Percentiles rank a stretch among this genome's conserved stretches.
These are phyloP conservation scores for Holothuria leucospilota DNA, from an alignment of 53 echinoderm and acorn worm genomes.

Conservation along the genomic window DNA sequence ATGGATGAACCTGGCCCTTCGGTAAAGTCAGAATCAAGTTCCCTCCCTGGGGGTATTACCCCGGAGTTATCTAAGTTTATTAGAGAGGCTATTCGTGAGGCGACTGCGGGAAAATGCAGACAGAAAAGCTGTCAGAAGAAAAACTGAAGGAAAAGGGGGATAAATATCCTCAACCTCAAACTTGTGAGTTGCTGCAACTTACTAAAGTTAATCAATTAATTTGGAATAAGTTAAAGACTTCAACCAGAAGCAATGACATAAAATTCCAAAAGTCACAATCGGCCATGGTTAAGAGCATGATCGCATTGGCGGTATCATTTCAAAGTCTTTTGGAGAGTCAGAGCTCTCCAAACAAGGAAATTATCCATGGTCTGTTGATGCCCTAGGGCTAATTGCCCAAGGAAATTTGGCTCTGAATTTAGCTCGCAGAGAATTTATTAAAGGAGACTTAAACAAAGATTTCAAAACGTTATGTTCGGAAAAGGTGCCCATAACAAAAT, in stretches of 20 bases:
- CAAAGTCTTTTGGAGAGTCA: not conserved
- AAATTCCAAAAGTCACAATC: not conserved
- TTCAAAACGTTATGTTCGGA: not conserved
- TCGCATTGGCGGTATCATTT: not conserved
- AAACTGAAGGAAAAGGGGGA: not conserved
- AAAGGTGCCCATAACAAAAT: not conserved
- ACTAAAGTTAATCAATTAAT: not conserved
- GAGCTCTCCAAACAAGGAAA: too few species aligned
- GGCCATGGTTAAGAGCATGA: not conserved
- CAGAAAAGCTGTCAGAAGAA: not conserved
- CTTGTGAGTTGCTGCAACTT: not conserved
- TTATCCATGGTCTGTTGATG: too few species aligned
- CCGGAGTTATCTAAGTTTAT: constrained; percentile 15
- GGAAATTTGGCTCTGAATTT: too few species aligned
- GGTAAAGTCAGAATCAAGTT: too few species aligned
- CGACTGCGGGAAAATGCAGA: not conserved
- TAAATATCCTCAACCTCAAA: not conserved
- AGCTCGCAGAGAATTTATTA: too few species aligned
- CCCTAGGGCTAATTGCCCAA: too few species aligned
- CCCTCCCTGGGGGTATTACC: too few species aligned
- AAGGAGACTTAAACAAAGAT: not conserved
- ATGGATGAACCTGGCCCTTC: too few species aligned
- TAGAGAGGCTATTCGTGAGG: too few species aligned
- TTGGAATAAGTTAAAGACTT: not conserved
- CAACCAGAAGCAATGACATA: constrained; percentile 2